phyloP scores from a whole-genome alignment of 35 echinoderm and acorn worm species.

The Heliocidaris tuberculata region DNA sequence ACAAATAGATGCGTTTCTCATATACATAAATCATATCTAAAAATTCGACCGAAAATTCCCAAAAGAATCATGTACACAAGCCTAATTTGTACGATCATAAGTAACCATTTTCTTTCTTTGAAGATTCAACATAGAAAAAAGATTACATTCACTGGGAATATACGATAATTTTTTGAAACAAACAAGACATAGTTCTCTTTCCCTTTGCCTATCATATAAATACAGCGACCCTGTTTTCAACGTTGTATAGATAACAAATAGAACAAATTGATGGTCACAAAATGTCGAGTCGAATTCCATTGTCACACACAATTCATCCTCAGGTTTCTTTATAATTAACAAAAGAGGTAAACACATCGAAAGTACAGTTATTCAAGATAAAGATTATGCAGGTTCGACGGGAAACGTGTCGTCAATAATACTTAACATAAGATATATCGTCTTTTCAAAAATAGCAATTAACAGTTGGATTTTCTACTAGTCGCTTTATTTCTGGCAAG shows the following conservation, averaged over 20 bases:
- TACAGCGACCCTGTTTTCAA: not conserved
- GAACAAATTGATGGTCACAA: too few relatives aligned
- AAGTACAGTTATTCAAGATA: too few relatives aligned
- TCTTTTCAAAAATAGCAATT: too few relatives aligned
- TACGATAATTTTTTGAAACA: not conserved
- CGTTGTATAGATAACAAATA: too few relatives aligned
- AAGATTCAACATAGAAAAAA: not conserved
- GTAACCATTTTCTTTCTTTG: not conserved
- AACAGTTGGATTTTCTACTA: not conserved
- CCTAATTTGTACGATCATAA: not conserved
- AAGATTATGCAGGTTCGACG: too few relatives aligned
- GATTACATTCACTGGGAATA: not conserved
- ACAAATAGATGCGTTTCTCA: not conserved
- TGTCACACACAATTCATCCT: too few relatives aligned
- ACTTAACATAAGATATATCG: not conserved
- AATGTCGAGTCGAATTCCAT: too few relatives aligned
- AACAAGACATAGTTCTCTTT: not conserved
- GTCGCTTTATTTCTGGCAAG: not conserved
- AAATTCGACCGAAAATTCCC: not conserved
- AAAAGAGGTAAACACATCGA: too few relatives aligned
- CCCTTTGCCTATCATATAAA: not conserved
- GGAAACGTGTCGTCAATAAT: too few relatives aligned
- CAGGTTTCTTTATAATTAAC: too few relatives aligned
- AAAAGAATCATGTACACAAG: not conserved
- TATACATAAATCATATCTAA: not conserved